Evolutionary conservation across 1,140 invertebrate species (phyloP).

Genomic region (Diorhabda carinulata): DNA sequence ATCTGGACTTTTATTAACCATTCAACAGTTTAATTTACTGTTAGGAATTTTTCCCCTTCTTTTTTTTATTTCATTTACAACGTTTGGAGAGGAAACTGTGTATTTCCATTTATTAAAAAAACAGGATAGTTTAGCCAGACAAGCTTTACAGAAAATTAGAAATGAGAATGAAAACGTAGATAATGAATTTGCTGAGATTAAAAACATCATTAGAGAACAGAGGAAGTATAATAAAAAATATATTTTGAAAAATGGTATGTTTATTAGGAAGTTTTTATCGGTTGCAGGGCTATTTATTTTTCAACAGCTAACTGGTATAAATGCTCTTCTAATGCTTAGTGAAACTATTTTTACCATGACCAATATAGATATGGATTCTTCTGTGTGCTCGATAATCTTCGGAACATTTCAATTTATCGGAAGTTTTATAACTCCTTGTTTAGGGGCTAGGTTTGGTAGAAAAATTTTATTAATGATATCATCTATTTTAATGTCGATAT

Average conservation of each 20-base stretch:
- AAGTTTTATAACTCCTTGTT: conserved; percentile 62
- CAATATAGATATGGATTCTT: conserved; percentile 54
- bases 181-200: conserved; percentile 37
- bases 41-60: conserved; percentile 49
- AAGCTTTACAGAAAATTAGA: conserved; percentile 60
- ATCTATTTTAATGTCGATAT: conserved; percentile 55
- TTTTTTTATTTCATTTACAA: conserved; percentile 53
- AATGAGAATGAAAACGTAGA: conserved; percentile 51
- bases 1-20: conserved; percentile 57
- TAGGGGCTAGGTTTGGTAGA: conserved; percentile 72
- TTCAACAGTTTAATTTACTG: conserved; percentile 52
- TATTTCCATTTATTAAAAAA: conserved; percentile 61
- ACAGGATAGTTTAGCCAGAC: conserved; percentile 57
- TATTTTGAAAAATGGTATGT: conserved; percentile 52
- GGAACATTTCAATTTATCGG: conserved; percentile 67
- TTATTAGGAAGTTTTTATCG: conserved; percentile 64
- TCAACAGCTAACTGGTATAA: conserved; percentile 77
- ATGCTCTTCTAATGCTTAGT: conserved; percentile 78
- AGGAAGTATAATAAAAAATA: conserved; percentile 51
- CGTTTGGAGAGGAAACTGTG: conserved; percentile 67
- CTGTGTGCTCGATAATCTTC: conserved; percentile 70
- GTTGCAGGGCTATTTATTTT: conserved; percentile 65
- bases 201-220: conserved; percentile 22
- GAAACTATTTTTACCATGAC: conserved; percentile 65
- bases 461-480: conserved; percentile 67